phyloP scores from a whole-genome alignment of 2,113 vertebrate genomes.

The Euleptes europaea region DNA sequence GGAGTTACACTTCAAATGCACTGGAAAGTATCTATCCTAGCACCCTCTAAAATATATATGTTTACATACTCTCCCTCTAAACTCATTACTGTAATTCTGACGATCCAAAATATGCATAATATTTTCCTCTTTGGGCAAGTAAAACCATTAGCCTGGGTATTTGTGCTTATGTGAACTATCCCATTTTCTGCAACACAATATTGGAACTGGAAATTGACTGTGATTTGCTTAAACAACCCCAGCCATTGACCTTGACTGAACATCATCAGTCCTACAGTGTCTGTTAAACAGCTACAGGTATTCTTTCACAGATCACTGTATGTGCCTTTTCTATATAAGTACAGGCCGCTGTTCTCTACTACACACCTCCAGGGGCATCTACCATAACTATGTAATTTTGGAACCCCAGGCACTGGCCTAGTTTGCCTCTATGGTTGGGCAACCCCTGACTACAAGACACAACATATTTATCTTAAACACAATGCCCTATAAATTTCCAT shows the following conservation, averaged over 20 bases:
- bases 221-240: background rate
- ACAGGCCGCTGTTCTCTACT: background rate
- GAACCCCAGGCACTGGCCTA: background rate
- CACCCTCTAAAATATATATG: too few species aligned
- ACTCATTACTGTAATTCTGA: background rate
- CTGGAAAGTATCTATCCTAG: background rate
- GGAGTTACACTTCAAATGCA: too few species aligned
- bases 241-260: background rate
- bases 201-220: background rate
- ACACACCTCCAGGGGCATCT: too few species aligned
- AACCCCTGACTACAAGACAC: background rate
- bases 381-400: too few species aligned
- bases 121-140: background rate
- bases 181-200: background rate
- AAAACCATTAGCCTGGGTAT: background rate
- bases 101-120: background rate
- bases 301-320: background rate
- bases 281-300: background rate
- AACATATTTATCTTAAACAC: background rate
- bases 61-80: background rate
- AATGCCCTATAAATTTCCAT: background rate
- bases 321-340: background rate
- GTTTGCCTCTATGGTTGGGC: background rate
- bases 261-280: background rate
- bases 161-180: background rate